Evolutionary conservation across 2,888 invertebrate genomes (phyloP), one percentile per base, ranked within the genome.

Genomic region (Scaptomyza cyrtandrae): DNA sequence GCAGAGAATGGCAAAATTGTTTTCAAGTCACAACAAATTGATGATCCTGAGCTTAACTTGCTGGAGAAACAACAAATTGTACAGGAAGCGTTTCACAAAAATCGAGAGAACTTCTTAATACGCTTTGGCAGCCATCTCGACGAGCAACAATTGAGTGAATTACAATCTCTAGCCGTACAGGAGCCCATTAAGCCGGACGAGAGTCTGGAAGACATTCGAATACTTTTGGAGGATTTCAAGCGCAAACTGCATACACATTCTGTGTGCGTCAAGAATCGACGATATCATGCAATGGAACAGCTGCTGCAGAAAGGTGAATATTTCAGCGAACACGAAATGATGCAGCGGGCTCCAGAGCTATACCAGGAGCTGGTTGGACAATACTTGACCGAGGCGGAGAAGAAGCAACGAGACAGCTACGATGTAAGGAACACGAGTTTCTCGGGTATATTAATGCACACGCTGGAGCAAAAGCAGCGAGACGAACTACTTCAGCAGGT

Each of bases 281-380:
- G 98, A 43, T 98, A 95, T 89, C 95, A 95, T 87, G 98, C 98
- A 1, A 92, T 98, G 89, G 94, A 96, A 83, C 93, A 95, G 84
- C 91, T 98, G 74, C 93, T 96, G 41, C 57, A 80, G 7, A 92
- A 93, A 54, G 94, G 90, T 4, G 93, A 94, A 29, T 98, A 98
- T 92, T 99, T 99, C 88, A 96, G 96, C 90, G 98, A 98, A 91
- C 95, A 94, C 67, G 96, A 97, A 93, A 99, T 99, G 98, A 97
- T 97, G 95, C 95, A 95, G 78, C 93, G 99, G 66, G 97, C 98
- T 91, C 99, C 98, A 0, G 93, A 97, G 56, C 92, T 98, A 0
- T 99, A 97, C 92, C 97, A 98, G 74, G 96, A 98, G 86, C 93
- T 99, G 77, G 94, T 99, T 45, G 98, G 98, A 0, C 96, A 96